A percentile compares a stretch with the other conserved stretches of the same genome.
phyloP scores from a whole-genome alignment of 92 coral and sea anemone species.

The Hydrozoanthus gracilis region DNA sequence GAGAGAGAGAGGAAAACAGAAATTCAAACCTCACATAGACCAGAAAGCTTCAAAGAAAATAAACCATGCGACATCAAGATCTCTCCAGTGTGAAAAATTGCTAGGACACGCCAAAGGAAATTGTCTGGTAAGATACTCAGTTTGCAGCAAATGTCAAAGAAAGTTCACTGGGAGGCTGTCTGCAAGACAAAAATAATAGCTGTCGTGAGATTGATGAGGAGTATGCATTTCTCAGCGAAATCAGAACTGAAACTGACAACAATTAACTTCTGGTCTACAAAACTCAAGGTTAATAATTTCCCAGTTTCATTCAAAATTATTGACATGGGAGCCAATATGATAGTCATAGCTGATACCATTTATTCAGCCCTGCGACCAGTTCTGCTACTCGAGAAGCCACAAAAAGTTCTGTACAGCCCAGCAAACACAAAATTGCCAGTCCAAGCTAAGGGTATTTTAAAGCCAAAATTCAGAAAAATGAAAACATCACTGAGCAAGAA shows the following conservation, averaged over 20 bases:
- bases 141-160: not conserved
- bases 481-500: not conserved
- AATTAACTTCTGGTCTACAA: conserved; percentile 38
- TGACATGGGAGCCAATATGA: not conserved
- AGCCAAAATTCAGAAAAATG: not conserved
- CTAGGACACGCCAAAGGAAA: conserved; percentile 12
- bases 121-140: not conserved
- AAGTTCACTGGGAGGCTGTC: not conserved
- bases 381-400: not conserved
- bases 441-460: not conserved
- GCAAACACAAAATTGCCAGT: conserved; percentile 5
- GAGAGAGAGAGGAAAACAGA: not conserved
- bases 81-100: not conserved
- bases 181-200: not conserved
- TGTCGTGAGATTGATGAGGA: conserved; percentile 19
- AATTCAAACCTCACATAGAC: too few relatives aligned
- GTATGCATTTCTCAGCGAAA: conserved; percentile 43
- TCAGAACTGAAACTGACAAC: conserved; percentile 30
- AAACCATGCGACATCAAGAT: not conserved
- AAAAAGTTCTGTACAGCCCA: not conserved
- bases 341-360: conserved; percentile 5
- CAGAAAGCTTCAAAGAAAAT: too few relatives aligned
- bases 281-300: conserved; percentile 29
- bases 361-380: conserved; percentile 1
- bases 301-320: conserved; percentile 23